Conservation (phyloP, 2,888 invertebrate genomes). For the Synergus itoensis region DNA sequence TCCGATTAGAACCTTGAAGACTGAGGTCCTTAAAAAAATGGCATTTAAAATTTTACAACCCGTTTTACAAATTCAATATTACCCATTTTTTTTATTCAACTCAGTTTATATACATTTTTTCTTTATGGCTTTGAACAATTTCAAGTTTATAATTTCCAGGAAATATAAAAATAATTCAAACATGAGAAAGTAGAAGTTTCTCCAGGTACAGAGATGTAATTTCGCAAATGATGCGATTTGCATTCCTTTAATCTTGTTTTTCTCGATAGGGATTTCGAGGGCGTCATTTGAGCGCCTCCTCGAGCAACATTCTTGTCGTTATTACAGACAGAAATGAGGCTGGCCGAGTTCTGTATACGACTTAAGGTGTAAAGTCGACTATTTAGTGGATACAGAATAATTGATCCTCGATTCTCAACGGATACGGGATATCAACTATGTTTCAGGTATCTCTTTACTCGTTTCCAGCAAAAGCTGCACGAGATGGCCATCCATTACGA, state of each 20-base stretch:
- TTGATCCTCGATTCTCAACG: conserved; percentile 50
- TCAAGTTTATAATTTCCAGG: too few species aligned
- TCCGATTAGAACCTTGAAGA: not conserved
- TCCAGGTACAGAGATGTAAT: not conserved
- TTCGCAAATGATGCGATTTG: not conserved
- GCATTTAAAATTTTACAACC: not conserved
- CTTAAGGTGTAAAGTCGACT: conserved; percentile 55
- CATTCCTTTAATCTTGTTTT: conserved; percentile 7
- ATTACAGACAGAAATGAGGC: conserved; percentile 28
- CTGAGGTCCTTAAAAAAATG: not conserved
- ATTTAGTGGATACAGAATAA: conserved; percentile 59
- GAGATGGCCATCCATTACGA: conserved; percentile 61
- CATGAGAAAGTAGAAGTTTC: not conserved
- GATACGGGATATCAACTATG: conserved; percentile 24
- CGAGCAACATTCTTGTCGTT: conserved; percentile 31
- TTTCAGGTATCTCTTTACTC: conserved; percentile 52
- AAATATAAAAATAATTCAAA: not conserved
- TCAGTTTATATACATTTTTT: too few species aligned
- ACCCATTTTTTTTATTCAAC: too few species aligned
- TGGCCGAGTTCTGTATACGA: conserved; percentile 42
- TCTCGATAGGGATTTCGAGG: conserved; percentile 1
- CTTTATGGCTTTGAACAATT: too few species aligned
- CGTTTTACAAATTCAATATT: not conserved
- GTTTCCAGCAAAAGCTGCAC: conserved; percentile 54
- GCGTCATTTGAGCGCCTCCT: not conserved